Conservation (phyloP, 2,888 invertebrate species). For the Pyrrhia umbra region DNA sequence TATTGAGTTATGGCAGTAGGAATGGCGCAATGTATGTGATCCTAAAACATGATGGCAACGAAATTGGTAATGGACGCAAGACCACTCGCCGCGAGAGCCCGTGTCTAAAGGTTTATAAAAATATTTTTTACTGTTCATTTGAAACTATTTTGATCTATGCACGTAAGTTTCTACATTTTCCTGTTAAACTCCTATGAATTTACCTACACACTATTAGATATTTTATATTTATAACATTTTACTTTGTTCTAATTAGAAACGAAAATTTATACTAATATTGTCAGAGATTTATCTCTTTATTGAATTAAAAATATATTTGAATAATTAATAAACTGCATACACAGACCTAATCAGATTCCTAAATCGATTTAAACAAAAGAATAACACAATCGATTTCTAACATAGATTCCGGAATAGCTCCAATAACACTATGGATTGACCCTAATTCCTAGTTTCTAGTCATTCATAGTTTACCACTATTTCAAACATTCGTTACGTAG, state of each 20-base stretch:
- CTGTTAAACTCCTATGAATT: slow-evolving; percentile 30
- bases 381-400: neutral
- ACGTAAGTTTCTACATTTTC: slow-evolving; percentile 25
- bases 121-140: slow-evolving; percentile 45
- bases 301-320: too few relatives aligned
- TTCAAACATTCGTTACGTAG: slow-evolving; percentile 13
- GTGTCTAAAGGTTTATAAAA: slow-evolving; percentile 42
- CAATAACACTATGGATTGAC: slow-evolving; percentile 2
- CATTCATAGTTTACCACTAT: slow-evolving; percentile 12
- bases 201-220: neutral
- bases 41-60: slow-evolving; percentile 21
- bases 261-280: too few relatives aligned
- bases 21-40: slow-evolving; percentile 34
- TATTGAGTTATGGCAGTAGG: slow-evolving; percentile 13
- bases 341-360: neutral
- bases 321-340: too few relatives aligned
- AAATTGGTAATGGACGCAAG: slow-evolving; percentile 34
- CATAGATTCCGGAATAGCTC: slow-evolving; percentile 2
- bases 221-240: neutral
- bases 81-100: slow-evolving; percentile 45
- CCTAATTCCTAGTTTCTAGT: neutral
- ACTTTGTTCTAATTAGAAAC: too few relatives aligned
- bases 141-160: slow-evolving; percentile 29
- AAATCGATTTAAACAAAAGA: neutral
- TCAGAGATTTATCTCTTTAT: too few relatives aligned